Evolutionary conservation across 2,113 vertebrate species (phyloP).

Genomic region (Gadus chalcogrammus): DNA sequence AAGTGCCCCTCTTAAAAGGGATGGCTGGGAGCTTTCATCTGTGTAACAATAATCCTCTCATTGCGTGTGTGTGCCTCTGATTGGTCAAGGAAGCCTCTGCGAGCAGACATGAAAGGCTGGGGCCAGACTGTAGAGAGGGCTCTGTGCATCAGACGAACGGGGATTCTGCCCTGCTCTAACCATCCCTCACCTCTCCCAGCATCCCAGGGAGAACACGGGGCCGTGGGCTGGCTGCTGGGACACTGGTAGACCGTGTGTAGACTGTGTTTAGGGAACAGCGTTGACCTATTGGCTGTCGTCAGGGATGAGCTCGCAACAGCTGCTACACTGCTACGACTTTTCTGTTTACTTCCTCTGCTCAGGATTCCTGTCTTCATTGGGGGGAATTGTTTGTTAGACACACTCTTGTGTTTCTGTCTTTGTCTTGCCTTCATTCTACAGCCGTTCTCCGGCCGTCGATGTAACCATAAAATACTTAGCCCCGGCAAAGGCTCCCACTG

Average conservation of each 20-base stretch:
- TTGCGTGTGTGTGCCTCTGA: slow-evolving; percentile 60
- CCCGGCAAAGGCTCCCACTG: neutral
- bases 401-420: neutral
- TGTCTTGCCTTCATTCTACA: neutral
- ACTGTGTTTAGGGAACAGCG: slow-evolving; percentile 75
- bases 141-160: too few species aligned
- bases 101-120: slow-evolving; percentile 70
- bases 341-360: slow-evolving; percentile 60
- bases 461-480: neutral
- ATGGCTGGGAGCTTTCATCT: slow-evolving; percentile 75
- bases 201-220: slow-evolving; percentile 54
- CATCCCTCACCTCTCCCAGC: slow-evolving; percentile 5
- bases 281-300: slow-evolving; percentile 70
- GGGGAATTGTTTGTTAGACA: slow-evolving; percentile 24
- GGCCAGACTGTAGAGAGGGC: slow-evolving; percentile 24
- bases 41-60: slow-evolving; percentile 72
- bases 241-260: slow-evolving; percentile 57
- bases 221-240: slow-evolving; percentile 47
- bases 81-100: slow-evolving; percentile 65
- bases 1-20: slow-evolving; percentile 70
- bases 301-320: slow-evolving; percentile 81
- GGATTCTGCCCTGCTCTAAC: neutral
- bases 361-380: slow-evolving; percentile 34
- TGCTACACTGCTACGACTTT: slow-evolving; percentile 77
- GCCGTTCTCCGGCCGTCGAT: neutral